Percentiles rank a stretch among this genome's conserved stretches.
These are phyloP conservation scores for Anthopleura sola DNA, from an alignment of 64 coral and sea anemone species.

Conservation along the genomic window DNA sequence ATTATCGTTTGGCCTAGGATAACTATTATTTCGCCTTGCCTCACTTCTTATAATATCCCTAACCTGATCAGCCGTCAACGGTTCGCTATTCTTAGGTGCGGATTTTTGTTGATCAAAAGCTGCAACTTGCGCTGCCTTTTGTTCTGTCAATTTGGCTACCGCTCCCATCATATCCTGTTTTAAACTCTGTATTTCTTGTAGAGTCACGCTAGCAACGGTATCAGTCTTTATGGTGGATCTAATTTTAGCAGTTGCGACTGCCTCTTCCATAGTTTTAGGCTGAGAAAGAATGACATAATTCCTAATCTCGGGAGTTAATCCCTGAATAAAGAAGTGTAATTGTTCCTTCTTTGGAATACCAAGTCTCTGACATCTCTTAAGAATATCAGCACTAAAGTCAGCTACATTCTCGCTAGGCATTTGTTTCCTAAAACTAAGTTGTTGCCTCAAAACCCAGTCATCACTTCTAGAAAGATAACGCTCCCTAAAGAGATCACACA, in stretches of 20 bases:
- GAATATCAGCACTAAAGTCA: neutral
- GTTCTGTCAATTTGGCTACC: neutral
- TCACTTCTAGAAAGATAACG: neutral
- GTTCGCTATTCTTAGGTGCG: neutral
- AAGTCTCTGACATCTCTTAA: neutral
- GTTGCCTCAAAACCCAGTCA: slow-evolving; percentile 4
- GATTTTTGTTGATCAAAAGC: neutral
- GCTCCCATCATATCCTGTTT: neutral
- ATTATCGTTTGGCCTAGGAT: neutral
- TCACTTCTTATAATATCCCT: neutral
- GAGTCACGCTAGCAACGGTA: neutral
- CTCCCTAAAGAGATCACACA: neutral
- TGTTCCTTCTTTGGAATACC: neutral
- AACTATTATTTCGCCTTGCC: neutral
- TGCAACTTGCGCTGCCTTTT: neutral
- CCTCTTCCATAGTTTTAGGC: slow-evolving; percentile 2
- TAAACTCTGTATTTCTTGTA: neutral
- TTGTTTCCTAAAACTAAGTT: neutral
- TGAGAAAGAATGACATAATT: neutral
- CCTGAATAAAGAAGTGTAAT: neutral
- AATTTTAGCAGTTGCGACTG: neutral
- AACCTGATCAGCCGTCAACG: neutral
- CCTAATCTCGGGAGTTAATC: neutral
- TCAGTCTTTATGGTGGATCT: neutral
- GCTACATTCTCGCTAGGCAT: neutral